Evolutionary conservation across 2,113 vertebrate species (phyloP).

Genomic region (Prochilodus magdalenae): DNA sequence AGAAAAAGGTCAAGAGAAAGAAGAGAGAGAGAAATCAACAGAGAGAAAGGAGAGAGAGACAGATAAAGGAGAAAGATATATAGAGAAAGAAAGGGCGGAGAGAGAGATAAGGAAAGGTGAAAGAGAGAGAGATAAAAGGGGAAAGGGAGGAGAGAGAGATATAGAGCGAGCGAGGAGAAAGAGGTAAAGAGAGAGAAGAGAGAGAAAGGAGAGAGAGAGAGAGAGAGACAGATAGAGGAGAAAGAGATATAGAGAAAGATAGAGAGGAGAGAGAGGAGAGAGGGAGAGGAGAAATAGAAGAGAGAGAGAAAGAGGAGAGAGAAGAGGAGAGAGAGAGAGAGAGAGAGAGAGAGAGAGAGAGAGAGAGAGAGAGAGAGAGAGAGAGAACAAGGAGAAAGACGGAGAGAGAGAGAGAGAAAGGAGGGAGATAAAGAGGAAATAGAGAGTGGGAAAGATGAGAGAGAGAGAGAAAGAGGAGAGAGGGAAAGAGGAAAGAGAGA

Average conservation of each 20-base stretch:
- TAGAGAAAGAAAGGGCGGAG: slow-evolving; percentile 86
- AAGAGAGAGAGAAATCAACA: slow-evolving; percentile 55
- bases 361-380: slow-evolving; percentile 32
- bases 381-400: slow-evolving; percentile 83
- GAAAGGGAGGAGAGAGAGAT: neutral
- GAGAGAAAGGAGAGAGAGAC: slow-evolving; percentile 32
- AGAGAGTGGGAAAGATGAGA: too few relatives aligned
- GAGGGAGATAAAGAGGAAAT: slow-evolving; percentile 23
- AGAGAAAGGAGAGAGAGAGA: slow-evolving; percentile 76
- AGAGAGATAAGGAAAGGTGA: too few relatives aligned
- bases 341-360: neutral
- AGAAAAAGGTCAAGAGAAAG: too few relatives aligned
- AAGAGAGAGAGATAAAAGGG: slow-evolving; percentile 35
- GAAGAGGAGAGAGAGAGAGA: slow-evolving; percentile 34
- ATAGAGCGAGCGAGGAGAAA: slow-evolving; percentile 32
- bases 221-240: slow-evolving; percentile 34
- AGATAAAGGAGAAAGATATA: too few relatives aligned
- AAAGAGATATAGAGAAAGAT: slow-evolving; percentile 81
- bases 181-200: slow-evolving; percentile 61
- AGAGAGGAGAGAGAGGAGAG: slow-evolving; percentile 19
- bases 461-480: slow-evolving; percentile 35
- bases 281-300: slow-evolving; percentile 18
- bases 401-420: slow-evolving; percentile 54
- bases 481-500: slow-evolving; percentile 78
- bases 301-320: slow-evolving; percentile 6